Base-by-base conservation (phyloP, 1,140 invertebrate species). In the Halictus rubicundus region DNA sequence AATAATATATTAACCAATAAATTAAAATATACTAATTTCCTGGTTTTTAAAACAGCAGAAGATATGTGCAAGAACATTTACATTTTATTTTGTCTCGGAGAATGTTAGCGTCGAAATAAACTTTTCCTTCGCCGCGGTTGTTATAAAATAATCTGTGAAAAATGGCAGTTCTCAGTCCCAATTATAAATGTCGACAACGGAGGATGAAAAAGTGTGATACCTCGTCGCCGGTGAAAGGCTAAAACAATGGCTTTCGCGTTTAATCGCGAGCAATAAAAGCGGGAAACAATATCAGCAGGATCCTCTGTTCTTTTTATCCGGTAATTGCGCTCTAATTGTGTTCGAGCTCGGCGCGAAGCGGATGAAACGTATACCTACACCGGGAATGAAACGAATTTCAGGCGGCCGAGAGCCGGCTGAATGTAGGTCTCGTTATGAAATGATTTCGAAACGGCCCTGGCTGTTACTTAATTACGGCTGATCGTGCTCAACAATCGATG, bases 371-470 rank as follows among this genome's bases (percentile, higher is more conserved):
- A 42, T 25, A 25, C 23, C 10, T 12, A 14, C 42, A 14, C 65
- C 65, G 46, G 39, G 64, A 77, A 23, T 59, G 82, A 84, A 81
- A 70, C 57, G 25, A 65, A 73, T 85, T 85, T 85, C 79, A 68
- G 68, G 37, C 60, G 57, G 70, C 59, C 2, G 39, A 6, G 39
- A 6, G 39, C 42, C 63, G 71, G 46, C 60, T 69, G 65, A 85
- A 85, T 81, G 66, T 82, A 79, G 80, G 80, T 72, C 76, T 85
- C 83, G 80, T 86, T 86, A 75, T 85, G 83, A 86, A 86, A 86
- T 46, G 49, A 85, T 86, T 86, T 85, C 83, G 63, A 85, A 77
- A 86, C 27, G 42, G 23, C 10, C 32, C 27, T 16, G 23, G 23
- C 49, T 46, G 80, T 86, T 86, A 78, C 84, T 85, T 85, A 82